Base-by-base conservation (phyloP, 2,113 vertebrate species). In the Eulemur rufifrons region DNA sequence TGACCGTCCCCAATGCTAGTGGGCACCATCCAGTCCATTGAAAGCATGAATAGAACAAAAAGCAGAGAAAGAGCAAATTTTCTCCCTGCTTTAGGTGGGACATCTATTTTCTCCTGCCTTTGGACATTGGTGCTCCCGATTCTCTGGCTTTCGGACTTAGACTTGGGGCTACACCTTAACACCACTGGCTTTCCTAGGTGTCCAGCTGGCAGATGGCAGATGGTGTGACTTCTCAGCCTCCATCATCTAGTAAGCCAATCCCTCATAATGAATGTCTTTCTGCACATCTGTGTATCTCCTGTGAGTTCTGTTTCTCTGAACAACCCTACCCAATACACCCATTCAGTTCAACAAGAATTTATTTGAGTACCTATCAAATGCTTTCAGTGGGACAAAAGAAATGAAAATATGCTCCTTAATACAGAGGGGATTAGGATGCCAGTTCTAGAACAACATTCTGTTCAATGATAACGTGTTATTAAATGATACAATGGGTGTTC, bases 1-100 rank as follows among this genome's bases (percentile, higher is more conserved):
- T 9, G 32, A 9, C 29, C 34, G 9, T 23, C 34, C 12, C n/a
- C 42, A 21, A 15, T 1, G 10, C 6, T 8, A 2, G 0, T 7
- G 34, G 15, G 8, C 11, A 54, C 25, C 5, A 6, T 34, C 45
- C 0, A 45, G 25, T 20, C 4, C 34, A 37, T 20, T 34, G 63
- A 32, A 13, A 10, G 6, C 0, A 17, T 5, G 15, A 54, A 32
- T 4, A 50, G 59, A 39, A 25, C 63, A n/a, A 68, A 86, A 61
- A 39, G 27, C 1, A 12, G 73, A 80, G 32, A 10, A 39, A 45
- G 15, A n/a, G 29, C 42, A 84, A 37, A 27, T 68, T 68, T 78
- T 23, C 81, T 90, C 18, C 39, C 61, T 4, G 6, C 17, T 61
- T 15, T 11, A 63, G 34, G 12, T n/a, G 15, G 21, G 52, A 6